phyloP scores from a whole-genome alignment of 2,113 vertebrate genomes.

The Drymodes brunneopygia region DNA sequence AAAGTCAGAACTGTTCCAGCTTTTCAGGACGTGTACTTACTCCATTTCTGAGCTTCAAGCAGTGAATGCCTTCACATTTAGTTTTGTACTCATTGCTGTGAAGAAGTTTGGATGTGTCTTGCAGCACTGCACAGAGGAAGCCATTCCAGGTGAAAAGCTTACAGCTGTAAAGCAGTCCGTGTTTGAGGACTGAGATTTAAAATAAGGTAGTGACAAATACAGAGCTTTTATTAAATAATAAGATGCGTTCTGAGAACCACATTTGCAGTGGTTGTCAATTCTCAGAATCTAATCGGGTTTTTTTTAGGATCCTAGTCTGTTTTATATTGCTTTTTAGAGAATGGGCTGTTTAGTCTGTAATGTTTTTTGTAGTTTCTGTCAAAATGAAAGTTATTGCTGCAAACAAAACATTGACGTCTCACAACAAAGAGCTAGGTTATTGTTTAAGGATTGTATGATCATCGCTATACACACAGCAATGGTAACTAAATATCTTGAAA shows the following conservation, averaged over 20 bases:
- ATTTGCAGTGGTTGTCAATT: background rate
- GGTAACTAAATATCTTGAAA: background rate
- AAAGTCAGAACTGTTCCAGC: background rate
- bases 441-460: background rate
- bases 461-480: background rate
- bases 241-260: background rate
- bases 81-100: background rate
- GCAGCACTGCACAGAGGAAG: background rate
- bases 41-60: background rate
- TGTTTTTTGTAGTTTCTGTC: background rate
- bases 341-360: background rate
- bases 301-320: background rate
- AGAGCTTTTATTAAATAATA: background rate
- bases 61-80: background rate
- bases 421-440: background rate
- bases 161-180: background rate
- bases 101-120: background rate
- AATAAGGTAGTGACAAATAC: background rate
- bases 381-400: background rate
- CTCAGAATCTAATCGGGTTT: background rate
- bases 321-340: background rate
- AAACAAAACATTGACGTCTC: background rate
- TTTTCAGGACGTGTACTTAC: background rate
- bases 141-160: background rate
- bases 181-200: background rate